Base-by-base conservation (phyloP, 2,797 vertebrate species). In the Eptatretus atami region DNA sequence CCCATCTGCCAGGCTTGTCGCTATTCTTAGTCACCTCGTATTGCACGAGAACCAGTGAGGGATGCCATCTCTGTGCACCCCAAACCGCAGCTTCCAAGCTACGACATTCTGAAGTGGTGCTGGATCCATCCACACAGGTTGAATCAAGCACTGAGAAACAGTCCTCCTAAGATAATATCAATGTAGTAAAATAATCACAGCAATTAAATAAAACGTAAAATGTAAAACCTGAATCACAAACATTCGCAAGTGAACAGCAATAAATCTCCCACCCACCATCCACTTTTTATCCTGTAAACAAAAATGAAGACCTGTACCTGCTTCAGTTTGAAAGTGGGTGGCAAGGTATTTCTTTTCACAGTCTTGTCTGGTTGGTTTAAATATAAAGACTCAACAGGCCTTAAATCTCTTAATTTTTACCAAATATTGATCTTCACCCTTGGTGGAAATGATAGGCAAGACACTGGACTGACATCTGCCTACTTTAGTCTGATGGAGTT, bases 41-140 rank as follows among this genome's bases (percentile, higher is more conserved):
- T 6, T n/a, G 86, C 90, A 1, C 82, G 76, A 63, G 90, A 96
- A 1, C 90, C 90, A 0, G 81, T 94, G 73, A 87, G 73, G n/a
- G 74, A 65, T 0, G 84, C 79, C 54, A 96, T 77, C 1, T 66
- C 68, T 72, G 75, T 19, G 83, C 77, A 10, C 86, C 85, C 0
- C 87, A 87, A 63, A 76, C 63, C 0, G 80, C 70, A 1, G 71
- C 68, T 74, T 94, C 79, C 67, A 95, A 75, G 1, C 66, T 53
- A 1, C 65, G 67, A 71, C 90, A 95, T 73, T 95, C 81, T 13
- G 65, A 66, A 1, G 68, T 10, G 53, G 77, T 83, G 69, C 90
- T 96, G 61, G 82, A 73, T 96, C 88, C 87, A 94, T 94, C 87
- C 87, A 94, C 52, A 86, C 70, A 0, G 86, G 86, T n/a, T 64